These are phyloP conservation scores for Leptinotarsa haldemani DNA, from an alignment of 2,888 invertebrate genomes.

Conservation along the genomic window DNA sequence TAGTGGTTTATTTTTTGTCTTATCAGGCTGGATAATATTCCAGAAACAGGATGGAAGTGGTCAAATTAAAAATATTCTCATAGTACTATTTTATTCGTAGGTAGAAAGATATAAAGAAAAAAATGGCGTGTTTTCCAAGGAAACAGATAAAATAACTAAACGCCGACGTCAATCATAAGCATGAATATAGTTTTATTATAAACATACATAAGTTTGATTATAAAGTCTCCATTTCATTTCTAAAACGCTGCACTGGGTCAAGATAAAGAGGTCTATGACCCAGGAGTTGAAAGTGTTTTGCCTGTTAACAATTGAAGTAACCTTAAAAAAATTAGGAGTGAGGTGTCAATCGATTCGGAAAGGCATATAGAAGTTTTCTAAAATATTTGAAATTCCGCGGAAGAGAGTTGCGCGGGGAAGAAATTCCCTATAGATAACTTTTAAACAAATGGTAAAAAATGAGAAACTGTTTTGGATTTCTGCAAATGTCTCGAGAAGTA, in stretches of 20 bases:
- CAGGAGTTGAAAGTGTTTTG: too few species aligned
- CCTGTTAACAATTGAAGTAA: too few species aligned
- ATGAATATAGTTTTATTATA: neutral
- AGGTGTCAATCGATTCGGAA: too few species aligned
- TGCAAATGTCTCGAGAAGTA: too few species aligned
- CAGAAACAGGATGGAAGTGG: slow-evolving; percentile 38
- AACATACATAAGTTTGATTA: neutral
- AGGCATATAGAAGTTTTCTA: too few species aligned
- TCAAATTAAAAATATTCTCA: slow-evolving; percentile 4
- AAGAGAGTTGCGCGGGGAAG: too few species aligned
- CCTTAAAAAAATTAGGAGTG: too few species aligned
- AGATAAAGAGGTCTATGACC: too few species aligned
- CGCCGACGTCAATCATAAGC: neutral
- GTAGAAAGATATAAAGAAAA: slow-evolving; percentile 1
- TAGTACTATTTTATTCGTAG: neutral
- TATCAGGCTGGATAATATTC: slow-evolving; percentile 23
- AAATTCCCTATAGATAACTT: too few species aligned
- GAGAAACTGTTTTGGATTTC: too few species aligned
- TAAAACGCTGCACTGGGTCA: neutral
- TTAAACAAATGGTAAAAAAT: too few species aligned
- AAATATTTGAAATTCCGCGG: too few species aligned
- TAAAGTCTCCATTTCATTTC: neutral
- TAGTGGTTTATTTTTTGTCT: slow-evolving; percentile 1
- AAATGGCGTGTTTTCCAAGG: neutral
- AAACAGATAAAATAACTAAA: neutral